Conservation (phyloP, 1,140 invertebrate species). For the Calephelis nemesis region DNA sequence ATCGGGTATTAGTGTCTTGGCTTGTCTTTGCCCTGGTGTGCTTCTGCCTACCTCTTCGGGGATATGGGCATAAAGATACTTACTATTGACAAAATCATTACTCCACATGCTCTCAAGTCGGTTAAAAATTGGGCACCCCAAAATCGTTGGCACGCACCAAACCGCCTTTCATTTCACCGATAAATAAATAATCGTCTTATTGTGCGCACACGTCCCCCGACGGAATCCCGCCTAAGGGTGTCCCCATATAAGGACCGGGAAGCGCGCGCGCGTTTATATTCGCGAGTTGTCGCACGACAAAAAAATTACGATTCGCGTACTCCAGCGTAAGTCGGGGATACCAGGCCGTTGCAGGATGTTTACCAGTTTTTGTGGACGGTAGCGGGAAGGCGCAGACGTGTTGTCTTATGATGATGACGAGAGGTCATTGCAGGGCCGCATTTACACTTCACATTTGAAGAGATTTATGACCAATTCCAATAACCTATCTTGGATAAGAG, state of each 20-base stretch:
- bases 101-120: not conserved
- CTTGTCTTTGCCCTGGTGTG: too few relatives aligned
- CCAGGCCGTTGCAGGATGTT: slow-evolving; percentile 14
- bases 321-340: slow-evolving; percentile 37
- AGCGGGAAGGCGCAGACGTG: slow-evolving; percentile 8
- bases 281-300: slow-evolving; percentile 42
- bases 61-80: too few relatives aligned
- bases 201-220: slow-evolving; percentile 53
- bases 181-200: slow-evolving; percentile 60
- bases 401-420: slow-evolving; percentile 16
- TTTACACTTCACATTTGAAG: not conserved
- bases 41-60: too few relatives aligned
- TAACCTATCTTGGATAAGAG: too few relatives aligned
- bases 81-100: slow-evolving; percentile 19
- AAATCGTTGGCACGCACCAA: slow-evolving; percentile 36
- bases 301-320: slow-evolving; percentile 54
- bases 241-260: slow-evolving; percentile 61
- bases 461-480: too few relatives aligned
- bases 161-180: slow-evolving; percentile 54
- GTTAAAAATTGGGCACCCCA: slow-evolving; percentile 27
- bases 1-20: too few relatives aligned
- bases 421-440: slow-evolving; percentile 7
- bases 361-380: slow-evolving; percentile 11
- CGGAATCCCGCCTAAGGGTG: slow-evolving; percentile 66
- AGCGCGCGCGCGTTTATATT: slow-evolving; percentile 51